Evolutionary conservation across 2,888 invertebrate genomes (phyloP).

Genomic region (Teleogryllus oceanicus): DNA sequence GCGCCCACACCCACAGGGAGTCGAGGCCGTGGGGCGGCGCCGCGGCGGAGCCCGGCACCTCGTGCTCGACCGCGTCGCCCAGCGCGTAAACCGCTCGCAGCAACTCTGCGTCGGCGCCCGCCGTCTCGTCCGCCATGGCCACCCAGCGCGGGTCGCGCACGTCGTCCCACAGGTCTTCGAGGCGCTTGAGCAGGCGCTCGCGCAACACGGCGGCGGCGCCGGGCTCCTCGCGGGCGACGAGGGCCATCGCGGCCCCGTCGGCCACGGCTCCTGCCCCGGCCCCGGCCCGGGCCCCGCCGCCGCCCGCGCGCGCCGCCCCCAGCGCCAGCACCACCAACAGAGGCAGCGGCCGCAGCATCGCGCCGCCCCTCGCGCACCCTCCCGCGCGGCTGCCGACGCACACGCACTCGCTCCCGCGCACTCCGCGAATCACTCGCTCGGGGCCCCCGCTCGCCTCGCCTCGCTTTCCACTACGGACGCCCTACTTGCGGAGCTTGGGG

Average conservation of each 20-base stretch:
- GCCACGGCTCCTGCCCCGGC: slow-evolving; percentile 66
- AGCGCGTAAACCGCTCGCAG: slow-evolving; percentile 58
- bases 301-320: slow-evolving; percentile 54
- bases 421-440: neutral
- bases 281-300: slow-evolving; percentile 64
- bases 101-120: slow-evolving; percentile 53
- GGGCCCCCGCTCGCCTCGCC: neutral
- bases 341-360: neutral
- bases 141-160: slow-evolving; percentile 47
- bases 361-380: neutral
- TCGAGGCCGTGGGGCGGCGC: slow-evolving; percentile 32
- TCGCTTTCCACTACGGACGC: neutral
- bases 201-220: slow-evolving; percentile 63
- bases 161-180: slow-evolving; percentile 53
- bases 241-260: slow-evolving; percentile 66
- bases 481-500: neutral
- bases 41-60: slow-evolving; percentile 29
- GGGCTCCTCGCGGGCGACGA: slow-evolving; percentile 63
- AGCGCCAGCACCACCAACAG: neutral
- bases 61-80: slow-evolving; percentile 52
- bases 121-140: slow-evolving; percentile 33
- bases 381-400: neutral
- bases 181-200: slow-evolving; percentile 54
- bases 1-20: slow-evolving; percentile 59
- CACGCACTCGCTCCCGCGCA: neutral